phyloP scores from a whole-genome alignment of 2,888 invertebrate genomes.

The Stegana nigrithorax region DNA sequence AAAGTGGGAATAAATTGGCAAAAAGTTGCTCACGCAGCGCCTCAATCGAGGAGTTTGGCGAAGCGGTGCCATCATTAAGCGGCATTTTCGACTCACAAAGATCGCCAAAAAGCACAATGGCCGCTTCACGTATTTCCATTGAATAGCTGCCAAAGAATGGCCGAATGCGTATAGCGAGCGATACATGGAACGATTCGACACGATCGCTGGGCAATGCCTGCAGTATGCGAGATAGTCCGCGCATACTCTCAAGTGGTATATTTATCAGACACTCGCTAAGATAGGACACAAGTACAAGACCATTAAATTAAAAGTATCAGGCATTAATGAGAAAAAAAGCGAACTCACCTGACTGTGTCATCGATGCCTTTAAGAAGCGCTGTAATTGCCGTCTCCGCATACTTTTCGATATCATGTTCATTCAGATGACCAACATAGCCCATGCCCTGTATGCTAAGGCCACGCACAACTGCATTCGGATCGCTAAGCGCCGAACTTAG shows the following conservation, averaged over 20 bases:
- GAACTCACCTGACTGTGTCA: conserved; percentile 72
- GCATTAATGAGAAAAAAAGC: too few relatives aligned
- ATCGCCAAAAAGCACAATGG: conserved; percentile 85
- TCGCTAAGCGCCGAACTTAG: conserved; percentile 65
- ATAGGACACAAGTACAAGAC: too few relatives aligned
- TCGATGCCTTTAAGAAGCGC: conserved; percentile 88
- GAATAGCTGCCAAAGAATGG: conserved; percentile 90
- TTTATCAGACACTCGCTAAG: conserved; percentile 70
- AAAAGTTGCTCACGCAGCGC: conserved; percentile 83
- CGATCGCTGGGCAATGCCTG: conserved; percentile 74
- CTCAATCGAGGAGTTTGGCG: conserved; percentile 70
- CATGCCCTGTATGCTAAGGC: conserved; percentile 67
- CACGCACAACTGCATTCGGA: conserved; percentile 67
- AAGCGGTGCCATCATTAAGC: conserved; percentile 52
- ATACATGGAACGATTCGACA: conserved; percentile 71
- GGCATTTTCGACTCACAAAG: conserved; percentile 70
- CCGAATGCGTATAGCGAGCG: conserved; percentile 84
- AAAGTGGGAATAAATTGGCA: conserved; percentile 81
- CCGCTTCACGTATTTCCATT: conserved; percentile 78
- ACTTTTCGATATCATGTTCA: conserved; percentile 72
- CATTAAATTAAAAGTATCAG: too few relatives aligned
- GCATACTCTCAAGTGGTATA: conserved; percentile 86
- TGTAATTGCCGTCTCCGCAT: conserved; percentile 78
- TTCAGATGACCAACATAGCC: conserved; percentile 70
- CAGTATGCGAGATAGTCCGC: conserved; percentile 79